These are phyloP conservation scores for Melinaea marsaeus DNA, from an alignment of 2,888 invertebrate species.

Conservation along the genomic window DNA sequence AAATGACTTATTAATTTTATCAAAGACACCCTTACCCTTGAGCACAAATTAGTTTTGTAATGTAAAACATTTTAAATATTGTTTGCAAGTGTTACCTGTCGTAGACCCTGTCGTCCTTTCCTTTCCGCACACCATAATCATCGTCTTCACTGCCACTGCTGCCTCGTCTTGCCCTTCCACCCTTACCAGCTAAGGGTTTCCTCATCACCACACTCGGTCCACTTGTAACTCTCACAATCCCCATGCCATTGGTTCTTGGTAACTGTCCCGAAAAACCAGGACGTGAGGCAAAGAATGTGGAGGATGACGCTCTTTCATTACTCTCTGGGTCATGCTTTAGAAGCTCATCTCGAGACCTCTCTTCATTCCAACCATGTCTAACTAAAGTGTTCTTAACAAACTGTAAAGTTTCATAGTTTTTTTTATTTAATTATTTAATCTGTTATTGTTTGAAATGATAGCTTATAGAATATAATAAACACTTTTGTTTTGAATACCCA, in stretches of 20 bases:
- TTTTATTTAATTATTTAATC: too few relatives aligned
- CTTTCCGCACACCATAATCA: conserved; percentile 78
- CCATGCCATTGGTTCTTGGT: conserved; percentile 39
- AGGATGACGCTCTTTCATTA: conserved; percentile 45
- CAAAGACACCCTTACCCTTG: too few relatives aligned
- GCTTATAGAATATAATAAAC: too few relatives aligned
- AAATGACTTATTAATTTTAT: too few relatives aligned
- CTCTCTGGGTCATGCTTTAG: conserved; percentile 69
- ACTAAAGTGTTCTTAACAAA: conserved; percentile 74
- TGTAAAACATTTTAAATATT: too few relatives aligned
- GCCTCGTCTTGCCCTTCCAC: conserved; percentile 68
- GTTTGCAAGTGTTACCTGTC: conserved; percentile 71
- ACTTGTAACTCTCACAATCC: conserved; percentile 48
- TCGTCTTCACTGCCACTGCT: conserved; percentile 79
- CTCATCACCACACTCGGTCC: conserved; percentile 41
- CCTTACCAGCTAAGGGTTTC: conserved; percentile 48
- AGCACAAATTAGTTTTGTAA: too few relatives aligned
- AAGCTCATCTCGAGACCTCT: conserved; percentile 75
- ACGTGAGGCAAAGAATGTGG: conserved; percentile 41
- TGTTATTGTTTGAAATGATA: too few relatives aligned
- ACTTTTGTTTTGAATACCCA: too few relatives aligned
- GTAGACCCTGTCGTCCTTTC: conserved; percentile 80
- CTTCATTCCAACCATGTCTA: conserved; percentile 77
- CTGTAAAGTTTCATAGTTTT: conserved; percentile 43
- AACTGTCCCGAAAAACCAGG: conserved; percentile 51